Evolutionary conservation across 2,888 invertebrate genomes (phyloP), one percentile per base, ranked within the genome.

Genomic region (Drosophila algonquin): DNA sequence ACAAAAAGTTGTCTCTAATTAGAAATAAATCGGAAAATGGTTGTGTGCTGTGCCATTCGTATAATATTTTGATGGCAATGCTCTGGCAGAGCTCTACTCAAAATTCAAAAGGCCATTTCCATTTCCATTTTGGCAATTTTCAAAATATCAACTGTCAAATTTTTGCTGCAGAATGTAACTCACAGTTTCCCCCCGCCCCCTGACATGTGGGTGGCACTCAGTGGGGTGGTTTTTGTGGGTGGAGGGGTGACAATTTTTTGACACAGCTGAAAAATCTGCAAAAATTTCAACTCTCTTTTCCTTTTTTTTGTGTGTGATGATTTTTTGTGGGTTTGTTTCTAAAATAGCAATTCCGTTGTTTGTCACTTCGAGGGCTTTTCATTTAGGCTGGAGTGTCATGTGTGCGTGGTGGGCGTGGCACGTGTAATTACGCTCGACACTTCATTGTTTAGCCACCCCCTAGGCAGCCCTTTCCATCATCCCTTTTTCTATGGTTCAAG

Each of bases 101-200:
- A 75, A 57, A 60, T 56, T 75, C 63, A 75, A 76, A 77, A 69
- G 14, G 48, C 63, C 68, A 69, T 67, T 77, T 67, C 68, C 77
- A 75, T 79, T 67, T 62, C 75, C 59, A 69, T 68, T 62, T 45
- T 40, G 72, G 59, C 82, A 82, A 87, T 82, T 86, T 84, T 84
- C 82, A 82, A 89, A 90, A 90, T 90, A 88, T 90, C 90, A 89
- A 82, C 80, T 91, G 91, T 90, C 90, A 90, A 87, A 90, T 90
- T 90, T 88, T 90, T 78, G 77, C 81, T 65, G 82, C 79, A 80
- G 79, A 84, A 82, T 83, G 83, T 90, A 81, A 85, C 81, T 87
- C 87, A 79, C 81, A 90, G 82, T 81, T 75, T 68, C 40, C 21
- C 21, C 21, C 21, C 2, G 1, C 21, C 21, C 40, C 40, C 2